Conservation (phyloP, 2,888 invertebrate species). For the Hypercompe scribonia region DNA sequence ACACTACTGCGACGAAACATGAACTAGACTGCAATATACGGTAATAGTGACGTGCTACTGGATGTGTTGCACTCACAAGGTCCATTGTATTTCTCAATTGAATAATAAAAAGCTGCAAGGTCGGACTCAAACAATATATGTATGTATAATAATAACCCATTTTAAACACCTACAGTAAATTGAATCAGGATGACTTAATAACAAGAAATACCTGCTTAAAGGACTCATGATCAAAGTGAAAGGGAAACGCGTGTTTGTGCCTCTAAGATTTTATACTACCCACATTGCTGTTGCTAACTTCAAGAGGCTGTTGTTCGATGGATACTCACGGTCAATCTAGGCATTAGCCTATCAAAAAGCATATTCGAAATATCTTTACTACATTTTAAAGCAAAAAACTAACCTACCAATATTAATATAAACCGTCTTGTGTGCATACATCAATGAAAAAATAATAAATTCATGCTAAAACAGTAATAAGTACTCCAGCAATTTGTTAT, state of each 20-base stretch:
- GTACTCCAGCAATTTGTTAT: conserved; percentile 2
- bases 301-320: too few relatives aligned
- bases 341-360: neutral
- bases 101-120: conserved; percentile 5
- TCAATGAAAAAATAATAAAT: neutral
- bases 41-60: neutral
- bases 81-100: conserved; percentile 5
- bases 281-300: neutral
- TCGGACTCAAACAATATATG: conserved; percentile 1
- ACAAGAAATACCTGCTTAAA: neutral
- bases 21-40: neutral
- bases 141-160: neutral
- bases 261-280: too few relatives aligned
- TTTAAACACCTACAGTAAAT: conserved; percentile 6
- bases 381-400: neutral
- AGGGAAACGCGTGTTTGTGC: too few relatives aligned
- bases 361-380: neutral
- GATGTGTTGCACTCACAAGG: neutral
- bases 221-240: too few relatives aligned
- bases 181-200: neutral
- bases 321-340: too few relatives aligned
- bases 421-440: neutral
- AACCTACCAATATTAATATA: too few relatives aligned
- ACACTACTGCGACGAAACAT: neutral
- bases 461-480: neutral